phyloP scores from a whole-genome alignment of 2,888 invertebrate species.

The Kryphioiulus occultus region DNA sequence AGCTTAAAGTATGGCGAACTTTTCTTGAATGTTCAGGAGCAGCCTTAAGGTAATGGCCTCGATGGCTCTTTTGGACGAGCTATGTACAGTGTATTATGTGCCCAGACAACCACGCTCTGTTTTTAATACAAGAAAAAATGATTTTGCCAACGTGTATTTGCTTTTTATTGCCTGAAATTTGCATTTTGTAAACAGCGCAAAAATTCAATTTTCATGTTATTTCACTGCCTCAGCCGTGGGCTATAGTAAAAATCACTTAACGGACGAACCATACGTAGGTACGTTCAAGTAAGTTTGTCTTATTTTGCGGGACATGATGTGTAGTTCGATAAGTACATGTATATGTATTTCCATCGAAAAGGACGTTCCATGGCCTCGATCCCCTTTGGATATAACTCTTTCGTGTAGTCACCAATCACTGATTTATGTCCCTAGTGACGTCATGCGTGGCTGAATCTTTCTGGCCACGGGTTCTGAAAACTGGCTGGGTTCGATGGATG shows the following conservation, averaged over 20 bases:
- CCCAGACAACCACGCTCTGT: no score
- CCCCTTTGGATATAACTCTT: neutral
- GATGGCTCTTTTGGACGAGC: no score
- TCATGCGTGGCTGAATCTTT: neutral
- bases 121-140: no score
- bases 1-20: no score
- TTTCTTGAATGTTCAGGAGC: no score
- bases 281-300: neutral
- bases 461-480: neutral
- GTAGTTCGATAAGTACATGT: neutral
- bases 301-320: neutral
- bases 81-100: no score
- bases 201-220: slow-evolving; percentile 38
- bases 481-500: neutral
- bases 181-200: neutral
- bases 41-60: no score
- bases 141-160: neutral
- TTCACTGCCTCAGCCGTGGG: neutral
- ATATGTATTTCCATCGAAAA: neutral
- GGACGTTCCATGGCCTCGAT: neutral
- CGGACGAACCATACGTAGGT: neutral
- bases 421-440: neutral
- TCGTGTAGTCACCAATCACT: neutral
- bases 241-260: neutral
- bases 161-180: neutral